phyloP scores from a whole-genome alignment of 2,797 vertebrate genomes.

The Melanotaenia nigrans region DNA sequence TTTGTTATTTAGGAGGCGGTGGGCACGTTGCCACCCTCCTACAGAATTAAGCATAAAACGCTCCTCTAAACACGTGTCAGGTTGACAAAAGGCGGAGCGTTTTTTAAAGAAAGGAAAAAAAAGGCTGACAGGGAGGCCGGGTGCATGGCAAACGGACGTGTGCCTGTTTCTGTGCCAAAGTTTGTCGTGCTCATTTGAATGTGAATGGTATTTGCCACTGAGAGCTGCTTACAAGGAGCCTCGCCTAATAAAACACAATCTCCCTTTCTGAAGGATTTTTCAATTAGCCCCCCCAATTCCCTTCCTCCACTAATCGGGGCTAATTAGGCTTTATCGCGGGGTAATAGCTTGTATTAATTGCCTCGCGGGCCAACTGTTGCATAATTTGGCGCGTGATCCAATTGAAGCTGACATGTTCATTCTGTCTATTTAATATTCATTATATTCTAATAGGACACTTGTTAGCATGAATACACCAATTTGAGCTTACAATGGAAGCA shows the following conservation, averaged over 20 bases:
- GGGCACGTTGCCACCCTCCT: constrained; percentile 73
- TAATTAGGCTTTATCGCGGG: constrained; percentile 83
- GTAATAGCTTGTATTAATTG: constrained; percentile 86
- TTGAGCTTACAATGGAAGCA: constrained; percentile 39
- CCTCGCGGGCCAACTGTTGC: constrained; percentile 78
- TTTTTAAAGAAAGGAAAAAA: constrained; percentile 15
- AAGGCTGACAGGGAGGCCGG: constrained; percentile 54
- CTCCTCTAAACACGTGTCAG: constrained; percentile 75
- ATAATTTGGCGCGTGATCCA: constrained; percentile 79
- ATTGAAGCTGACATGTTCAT: constrained; percentile 78
- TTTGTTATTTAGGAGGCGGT: neutral
- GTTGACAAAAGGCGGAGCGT: constrained; percentile 79
- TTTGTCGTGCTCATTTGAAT: constrained; percentile 86
- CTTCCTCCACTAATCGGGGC: constrained; percentile 76
- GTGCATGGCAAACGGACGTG: constrained; percentile 64
- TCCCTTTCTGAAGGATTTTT: constrained; percentile 74
- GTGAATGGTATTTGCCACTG: constrained; percentile 83
- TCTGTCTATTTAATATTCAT: constrained; percentile 76
- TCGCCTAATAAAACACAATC: constrained; percentile 70
- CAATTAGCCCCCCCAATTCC: constrained; percentile 73
- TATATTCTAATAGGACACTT: constrained; percentile 75
- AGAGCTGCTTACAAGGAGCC: constrained; percentile 75
- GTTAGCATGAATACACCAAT: constrained; percentile 66
- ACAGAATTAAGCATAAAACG: constrained; percentile 74
- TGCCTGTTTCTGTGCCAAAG: constrained; percentile 81